Percentiles rank a stretch among this genome's conserved stretches.
phyloP scores from a whole-genome alignment of 1,140 invertebrate genomes.

The Diabrotica undecimpunctata region DNA sequence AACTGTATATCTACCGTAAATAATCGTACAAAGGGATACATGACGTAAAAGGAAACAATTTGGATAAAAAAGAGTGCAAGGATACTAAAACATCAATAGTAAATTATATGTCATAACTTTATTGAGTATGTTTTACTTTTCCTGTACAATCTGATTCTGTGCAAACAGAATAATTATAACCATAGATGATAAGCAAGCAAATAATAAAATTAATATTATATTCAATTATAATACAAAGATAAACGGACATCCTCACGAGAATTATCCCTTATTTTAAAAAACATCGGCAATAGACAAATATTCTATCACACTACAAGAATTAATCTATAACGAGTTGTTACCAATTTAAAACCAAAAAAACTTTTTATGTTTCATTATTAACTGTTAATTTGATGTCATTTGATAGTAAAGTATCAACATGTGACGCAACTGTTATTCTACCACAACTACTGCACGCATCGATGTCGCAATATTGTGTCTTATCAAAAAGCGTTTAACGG shows the following conservation, averaged over 20 bases:
- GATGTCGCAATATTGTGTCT: no score
- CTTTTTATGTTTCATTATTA: no score
- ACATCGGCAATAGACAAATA: slow-evolving; percentile 17
- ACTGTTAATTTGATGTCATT: no score
- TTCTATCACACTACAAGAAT: slow-evolving; percentile 20
- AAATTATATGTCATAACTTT: slow-evolving; percentile 30
- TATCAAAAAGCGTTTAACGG: no score
- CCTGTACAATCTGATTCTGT: slow-evolving; percentile 43
- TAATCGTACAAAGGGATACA: no score
- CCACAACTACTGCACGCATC: no score
- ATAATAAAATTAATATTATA: slow-evolving; percentile 41
- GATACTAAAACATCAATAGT: background rate
- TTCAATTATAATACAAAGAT: slow-evolving; percentile 43
- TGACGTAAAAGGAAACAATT: no score
- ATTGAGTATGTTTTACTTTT: slow-evolving; percentile 41
- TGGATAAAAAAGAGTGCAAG: no score
- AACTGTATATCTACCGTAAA: no score
- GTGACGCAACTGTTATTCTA: no score
- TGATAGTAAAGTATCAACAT: no score
- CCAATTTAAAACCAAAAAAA: background rate
- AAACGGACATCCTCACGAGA: slow-evolving; percentile 17
- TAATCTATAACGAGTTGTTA: slow-evolving; percentile 23
- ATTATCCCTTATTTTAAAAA: slow-evolving; percentile 12
- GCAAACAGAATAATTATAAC: slow-evolving; percentile 41
- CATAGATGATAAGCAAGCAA: slow-evolving; percentile 39